These are phyloP conservation scores for Bellardia pandia DNA, from an alignment of 2,888 invertebrate genomes.

Conservation along the genomic window DNA sequence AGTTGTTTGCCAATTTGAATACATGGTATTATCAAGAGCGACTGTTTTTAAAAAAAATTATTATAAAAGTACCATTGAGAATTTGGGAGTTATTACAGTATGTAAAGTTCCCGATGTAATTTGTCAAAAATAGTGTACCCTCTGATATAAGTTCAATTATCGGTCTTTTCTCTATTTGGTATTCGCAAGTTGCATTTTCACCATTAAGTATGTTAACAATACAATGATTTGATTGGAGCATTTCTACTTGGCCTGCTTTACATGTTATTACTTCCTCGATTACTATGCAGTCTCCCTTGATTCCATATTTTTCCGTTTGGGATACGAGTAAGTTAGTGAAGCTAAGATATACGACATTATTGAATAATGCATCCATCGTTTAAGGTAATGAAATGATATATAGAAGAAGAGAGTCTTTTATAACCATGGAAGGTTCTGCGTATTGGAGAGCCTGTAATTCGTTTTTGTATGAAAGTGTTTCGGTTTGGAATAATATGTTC, in stretches of 20 bases:
- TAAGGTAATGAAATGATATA: slow-evolving; percentile 69
- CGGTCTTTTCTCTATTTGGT: slow-evolving; percentile 12
- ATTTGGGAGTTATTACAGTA: background rate
- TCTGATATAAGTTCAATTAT: slow-evolving; percentile 22
- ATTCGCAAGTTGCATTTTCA: slow-evolving; percentile 19
- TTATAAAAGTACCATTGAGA: background rate
- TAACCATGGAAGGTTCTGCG: slow-evolving; percentile 71
- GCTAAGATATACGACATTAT: slow-evolving; percentile 64
- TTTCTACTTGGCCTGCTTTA: slow-evolving; percentile 18
- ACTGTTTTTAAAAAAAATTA: background rate
- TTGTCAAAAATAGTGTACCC: background rate
- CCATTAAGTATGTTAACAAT: slow-evolving; percentile 16
- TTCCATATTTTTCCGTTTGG: too few species aligned
- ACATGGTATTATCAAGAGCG: background rate
- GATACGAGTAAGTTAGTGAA: too few species aligned
- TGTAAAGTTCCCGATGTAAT: slow-evolving; percentile 4
- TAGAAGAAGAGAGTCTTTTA: slow-evolving; percentile 66
- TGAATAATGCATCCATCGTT: slow-evolving; percentile 63
- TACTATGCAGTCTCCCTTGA: too few species aligned
- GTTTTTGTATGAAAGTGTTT: slow-evolving; percentile 31
- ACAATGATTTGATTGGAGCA: slow-evolving; percentile 22
- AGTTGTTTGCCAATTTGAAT: too few species aligned
- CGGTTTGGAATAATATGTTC: slow-evolving; percentile 68
- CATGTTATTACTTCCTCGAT: too few species aligned
- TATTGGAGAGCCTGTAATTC: slow-evolving; percentile 71